Conservation (phyloP, 2,797 vertebrate species). For the Synanceia verrucosa region DNA sequence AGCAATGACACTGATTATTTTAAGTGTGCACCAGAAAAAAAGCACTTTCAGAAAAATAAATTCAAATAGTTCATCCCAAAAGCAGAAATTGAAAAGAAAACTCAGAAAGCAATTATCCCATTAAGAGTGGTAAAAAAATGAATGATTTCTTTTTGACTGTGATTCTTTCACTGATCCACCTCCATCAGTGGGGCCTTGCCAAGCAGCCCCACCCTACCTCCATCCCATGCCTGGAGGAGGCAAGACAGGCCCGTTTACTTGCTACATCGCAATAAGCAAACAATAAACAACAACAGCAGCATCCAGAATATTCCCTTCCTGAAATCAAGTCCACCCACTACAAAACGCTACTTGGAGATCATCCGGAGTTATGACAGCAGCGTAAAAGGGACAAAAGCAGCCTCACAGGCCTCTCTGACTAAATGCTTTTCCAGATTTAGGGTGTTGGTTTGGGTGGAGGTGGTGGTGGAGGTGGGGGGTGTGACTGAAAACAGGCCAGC, state of each 20-base stretch:
- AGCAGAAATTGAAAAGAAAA: neutral
- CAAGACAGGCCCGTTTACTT: slow-evolving; percentile 50
- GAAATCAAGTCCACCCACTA: neutral
- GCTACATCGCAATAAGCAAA: slow-evolving; percentile 1
- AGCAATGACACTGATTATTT: neutral
- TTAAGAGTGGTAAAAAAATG: neutral
- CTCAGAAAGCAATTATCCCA: neutral
- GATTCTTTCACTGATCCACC: slow-evolving; percentile 22
- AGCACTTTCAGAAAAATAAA: too few relatives aligned
- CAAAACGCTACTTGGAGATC: neutral
- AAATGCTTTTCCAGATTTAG: neutral
- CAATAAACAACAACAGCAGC: neutral
- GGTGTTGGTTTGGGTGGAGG: slow-evolving; percentile 47
- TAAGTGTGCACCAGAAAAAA: neutral
- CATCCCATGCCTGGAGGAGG: slow-evolving; percentile 3
- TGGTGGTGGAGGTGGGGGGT: neutral
- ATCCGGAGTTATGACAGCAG: neutral
- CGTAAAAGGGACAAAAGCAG: neutral
- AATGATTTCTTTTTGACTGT: neutral
- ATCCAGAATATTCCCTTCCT: neutral
- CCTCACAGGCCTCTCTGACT: slow-evolving; percentile 15
- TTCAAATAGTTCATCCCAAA: neutral
- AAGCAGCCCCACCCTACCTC: slow-evolving; percentile 73
- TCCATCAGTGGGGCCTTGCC: slow-evolving; percentile 47
- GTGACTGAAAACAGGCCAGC: neutral